Conservation (phyloP, 2,797 vertebrate genomes). For the Dipus sagitta region DNA sequence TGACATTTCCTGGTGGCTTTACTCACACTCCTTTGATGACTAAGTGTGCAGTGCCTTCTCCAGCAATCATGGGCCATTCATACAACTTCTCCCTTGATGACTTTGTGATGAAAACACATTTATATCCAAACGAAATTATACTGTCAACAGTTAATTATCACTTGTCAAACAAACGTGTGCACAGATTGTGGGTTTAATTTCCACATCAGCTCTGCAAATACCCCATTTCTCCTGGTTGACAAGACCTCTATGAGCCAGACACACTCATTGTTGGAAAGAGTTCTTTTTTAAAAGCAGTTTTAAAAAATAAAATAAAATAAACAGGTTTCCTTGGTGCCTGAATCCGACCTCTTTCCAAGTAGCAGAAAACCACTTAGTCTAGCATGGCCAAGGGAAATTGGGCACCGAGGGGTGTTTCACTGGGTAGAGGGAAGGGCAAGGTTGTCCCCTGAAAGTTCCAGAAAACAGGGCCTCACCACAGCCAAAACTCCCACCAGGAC, state of each 20-base stretch:
- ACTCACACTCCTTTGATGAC: slow-evolving; percentile 74
- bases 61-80: slow-evolving; percentile 60
- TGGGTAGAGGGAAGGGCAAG: too few relatives aligned
- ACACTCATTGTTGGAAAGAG: slow-evolving; percentile 61
- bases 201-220: slow-evolving; percentile 61
- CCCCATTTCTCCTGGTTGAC: slow-evolving; percentile 62
- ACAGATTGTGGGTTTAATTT: slow-evolving; percentile 80
- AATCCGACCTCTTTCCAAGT: slow-evolving; percentile 64
- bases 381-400: neutral
- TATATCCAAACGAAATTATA: slow-evolving; percentile 85
- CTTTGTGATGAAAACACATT: slow-evolving; percentile 84
- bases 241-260: slow-evolving; percentile 58
- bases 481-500: neutral
- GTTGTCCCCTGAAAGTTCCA: neutral
- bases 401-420: neutral
- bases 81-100: slow-evolving; percentile 80
- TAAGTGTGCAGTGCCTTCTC: slow-evolving; percentile 54
- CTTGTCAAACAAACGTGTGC: slow-evolving; percentile 82
- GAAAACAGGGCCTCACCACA: neutral
- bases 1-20: slow-evolving; percentile 36
- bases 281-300: slow-evolving; percentile 64
- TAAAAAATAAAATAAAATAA: slow-evolving; percentile 77
- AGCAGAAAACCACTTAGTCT: slow-evolving; percentile 5
- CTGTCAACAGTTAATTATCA: slow-evolving; percentile 88
- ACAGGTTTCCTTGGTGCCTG: slow-evolving; percentile 71